Evolutionary conservation across 92 coral and sea anemone species (phyloP).

Genomic region (Epizoanthus rinbou): DNA sequence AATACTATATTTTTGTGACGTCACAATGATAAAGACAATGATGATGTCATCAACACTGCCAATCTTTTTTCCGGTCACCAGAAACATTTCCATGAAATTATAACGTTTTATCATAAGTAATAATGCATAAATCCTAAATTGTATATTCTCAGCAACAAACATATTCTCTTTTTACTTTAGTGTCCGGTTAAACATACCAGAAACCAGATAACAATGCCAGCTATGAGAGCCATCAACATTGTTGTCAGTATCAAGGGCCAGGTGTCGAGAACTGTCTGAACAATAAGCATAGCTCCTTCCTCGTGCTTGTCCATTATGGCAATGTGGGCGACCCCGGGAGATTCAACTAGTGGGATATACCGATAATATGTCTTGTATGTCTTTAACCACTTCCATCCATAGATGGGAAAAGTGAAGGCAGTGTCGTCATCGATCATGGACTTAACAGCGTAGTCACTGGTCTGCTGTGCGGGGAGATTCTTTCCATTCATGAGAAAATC

Average conservation of each 20-base stretch:
- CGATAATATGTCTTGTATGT: slow-evolving; percentile 56
- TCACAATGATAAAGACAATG: too few relatives aligned
- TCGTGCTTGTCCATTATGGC: slow-evolving; percentile 52
- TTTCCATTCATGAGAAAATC: slow-evolving; percentile 71
- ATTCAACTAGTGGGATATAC: slow-evolving; percentile 73
- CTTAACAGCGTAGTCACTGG: slow-evolving; percentile 65
- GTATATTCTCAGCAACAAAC: too few relatives aligned
- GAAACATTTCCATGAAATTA: too few relatives aligned
- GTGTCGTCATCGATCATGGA: slow-evolving; percentile 48
- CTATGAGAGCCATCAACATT: slow-evolving; percentile 54
- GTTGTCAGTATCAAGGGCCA: slow-evolving; percentile 73
- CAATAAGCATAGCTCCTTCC: slow-evolving; percentile 45
- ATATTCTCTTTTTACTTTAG: too few relatives aligned
- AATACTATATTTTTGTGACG: too few relatives aligned
- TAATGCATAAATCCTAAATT: too few relatives aligned
- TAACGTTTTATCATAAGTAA: too few relatives aligned
- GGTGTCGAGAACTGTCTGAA: slow-evolving; percentile 54
- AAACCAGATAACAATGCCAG: slow-evolving; percentile 77
- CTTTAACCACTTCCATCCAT: slow-evolving; percentile 80
- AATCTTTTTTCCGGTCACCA: too few relatives aligned
- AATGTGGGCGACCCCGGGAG: slow-evolving; percentile 79
- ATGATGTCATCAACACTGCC: too few relatives aligned
- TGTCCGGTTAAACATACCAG: slow-evolving; percentile 55
- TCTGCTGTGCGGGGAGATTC: slow-evolving; percentile 54
- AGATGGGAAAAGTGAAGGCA: slow-evolving; percentile 71